These are phyloP conservation scores for Miniopterus natalensis DNA, from an alignment of 2,113 vertebrate genomes.

Conservation along the genomic window DNA sequence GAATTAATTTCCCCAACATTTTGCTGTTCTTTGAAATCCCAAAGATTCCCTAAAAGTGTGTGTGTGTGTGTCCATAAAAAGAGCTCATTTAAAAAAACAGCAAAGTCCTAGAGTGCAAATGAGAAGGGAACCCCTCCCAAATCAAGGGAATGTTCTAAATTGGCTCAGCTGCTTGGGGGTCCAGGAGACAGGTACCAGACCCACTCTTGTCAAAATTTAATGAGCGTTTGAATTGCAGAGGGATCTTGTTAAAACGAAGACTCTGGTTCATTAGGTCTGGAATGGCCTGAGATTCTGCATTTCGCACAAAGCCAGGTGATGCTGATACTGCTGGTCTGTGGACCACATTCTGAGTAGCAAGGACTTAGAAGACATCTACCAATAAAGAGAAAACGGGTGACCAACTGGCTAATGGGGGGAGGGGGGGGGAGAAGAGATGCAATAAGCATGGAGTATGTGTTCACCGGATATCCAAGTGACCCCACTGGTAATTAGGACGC, in stretches of 20 bases:
- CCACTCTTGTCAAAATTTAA: not conserved
- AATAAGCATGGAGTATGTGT: too few relatives aligned
- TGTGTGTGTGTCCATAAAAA: not conserved
- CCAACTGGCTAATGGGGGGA: not conserved
- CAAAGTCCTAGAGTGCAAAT: not conserved
- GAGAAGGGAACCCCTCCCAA: not conserved
- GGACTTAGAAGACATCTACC: too few relatives aligned
- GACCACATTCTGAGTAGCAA: not conserved
- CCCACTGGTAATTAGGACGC: not conserved
- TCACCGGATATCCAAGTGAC: not conserved
- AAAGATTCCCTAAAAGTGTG: not conserved
- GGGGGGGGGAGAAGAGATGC: too few relatives aligned
- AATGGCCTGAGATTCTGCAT: not conserved
- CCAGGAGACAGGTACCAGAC: not conserved
- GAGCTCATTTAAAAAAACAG: not conserved
- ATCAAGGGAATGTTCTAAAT: not conserved
- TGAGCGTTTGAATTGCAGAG: rapidly evolving
- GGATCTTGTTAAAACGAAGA: not conserved
- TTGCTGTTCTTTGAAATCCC: not conserved
- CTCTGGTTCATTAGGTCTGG: not conserved
- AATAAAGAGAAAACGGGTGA: not conserved
- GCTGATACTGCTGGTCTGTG: not conserved
- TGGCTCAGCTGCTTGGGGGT: not conserved
- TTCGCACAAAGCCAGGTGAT: not conserved
- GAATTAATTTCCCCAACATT: not conserved